phyloP scores from a whole-genome alignment of 2,888 invertebrate genomes.

The Koerneria pararmatus region DNA sequence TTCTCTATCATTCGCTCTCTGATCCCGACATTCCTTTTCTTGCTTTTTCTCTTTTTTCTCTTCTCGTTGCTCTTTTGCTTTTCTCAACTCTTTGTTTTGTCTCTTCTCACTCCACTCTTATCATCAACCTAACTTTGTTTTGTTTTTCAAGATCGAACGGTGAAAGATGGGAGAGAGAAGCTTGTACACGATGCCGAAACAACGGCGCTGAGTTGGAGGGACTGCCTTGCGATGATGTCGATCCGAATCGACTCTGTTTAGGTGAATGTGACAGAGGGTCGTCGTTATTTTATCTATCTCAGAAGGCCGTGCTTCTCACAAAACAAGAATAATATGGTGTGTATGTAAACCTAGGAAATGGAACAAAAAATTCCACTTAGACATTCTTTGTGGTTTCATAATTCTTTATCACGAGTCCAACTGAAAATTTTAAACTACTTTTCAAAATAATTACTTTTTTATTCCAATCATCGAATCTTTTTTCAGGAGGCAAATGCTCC shows the following conservation, averaged over 20 bases:
- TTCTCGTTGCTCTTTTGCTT: not conserved
- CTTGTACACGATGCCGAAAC: conserved; percentile 55
- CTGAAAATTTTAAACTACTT: too few relatives aligned
- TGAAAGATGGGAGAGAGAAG: conserved; percentile 59
- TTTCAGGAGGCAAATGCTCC: conserved; percentile 51
- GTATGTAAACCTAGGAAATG: too few relatives aligned
- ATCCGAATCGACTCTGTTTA: conserved; percentile 55
- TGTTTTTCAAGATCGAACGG: conserved; percentile 52
- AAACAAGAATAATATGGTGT: too few relatives aligned
- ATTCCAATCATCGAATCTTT: not conserved
- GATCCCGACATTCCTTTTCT: not conserved
- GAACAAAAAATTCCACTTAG: too few relatives aligned
- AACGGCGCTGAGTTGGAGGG: conserved; percentile 56
- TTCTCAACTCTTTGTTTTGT: not conserved
- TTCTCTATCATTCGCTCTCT: not conserved
- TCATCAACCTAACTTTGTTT: not conserved
- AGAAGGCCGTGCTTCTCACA: not conserved
- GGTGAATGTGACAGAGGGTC: conserved; percentile 25
- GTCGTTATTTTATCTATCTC: not conserved
- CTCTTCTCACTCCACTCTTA: not conserved
- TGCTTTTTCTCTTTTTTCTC: not conserved
- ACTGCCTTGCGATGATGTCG: conserved; percentile 58
- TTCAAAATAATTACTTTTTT: too few relatives aligned
- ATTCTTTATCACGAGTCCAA: too few relatives aligned
- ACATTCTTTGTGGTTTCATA: too few relatives aligned